Evolutionary conservation across 2,797 vertebrate genomes (phyloP), one percentile per base, ranked within the genome.

Genomic region (Taeniopygia guttata): DNA sequence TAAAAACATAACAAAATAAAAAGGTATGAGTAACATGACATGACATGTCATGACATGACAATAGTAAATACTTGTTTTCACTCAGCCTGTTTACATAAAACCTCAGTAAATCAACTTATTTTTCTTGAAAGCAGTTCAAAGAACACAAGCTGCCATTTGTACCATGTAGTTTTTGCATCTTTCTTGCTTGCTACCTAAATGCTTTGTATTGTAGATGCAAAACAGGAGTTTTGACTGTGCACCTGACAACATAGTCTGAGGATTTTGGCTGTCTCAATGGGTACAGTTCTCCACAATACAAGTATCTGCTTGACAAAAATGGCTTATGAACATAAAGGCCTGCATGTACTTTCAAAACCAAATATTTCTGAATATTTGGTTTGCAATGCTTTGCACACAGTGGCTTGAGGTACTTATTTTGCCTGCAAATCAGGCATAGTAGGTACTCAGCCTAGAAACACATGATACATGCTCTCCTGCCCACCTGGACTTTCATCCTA

Each of bases 21-120:
- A 82, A 80, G 17, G n/a, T 84, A 70, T 66, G 16, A 90, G 46
- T 92, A 94, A 69, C 0, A 1, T 42, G 25, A 75, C 48, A 72
- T 40, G 64, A 89, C 38, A 62, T 56, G 36, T 38, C 0, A 1
- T 42, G 25, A 75, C 48, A 72, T 40, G 64, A 89, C 38, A 88
- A 67, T 9, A 79, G 48, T 73, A 92, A 95, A 94, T 75, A 82
- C 83, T 83, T 78, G 45, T 54, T 94, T 96, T 85, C 68, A 32
- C 15, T 89, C 63, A 87, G 4, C 60, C 51, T 54, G 38, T 38
- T 83, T 62, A 67, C 56, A 70, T 1, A 70, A 56, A 83, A 83
- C 29, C 30, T 62, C 73, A 87, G 27, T 22, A 93, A 73, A 94
- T 51, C 42, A 76, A 16, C 1, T 5, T 73, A 27, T 82, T 87